Evolutionary conservation across 2,888 invertebrate species (phyloP).

Genomic region (Cephus nigrinus): DNA sequence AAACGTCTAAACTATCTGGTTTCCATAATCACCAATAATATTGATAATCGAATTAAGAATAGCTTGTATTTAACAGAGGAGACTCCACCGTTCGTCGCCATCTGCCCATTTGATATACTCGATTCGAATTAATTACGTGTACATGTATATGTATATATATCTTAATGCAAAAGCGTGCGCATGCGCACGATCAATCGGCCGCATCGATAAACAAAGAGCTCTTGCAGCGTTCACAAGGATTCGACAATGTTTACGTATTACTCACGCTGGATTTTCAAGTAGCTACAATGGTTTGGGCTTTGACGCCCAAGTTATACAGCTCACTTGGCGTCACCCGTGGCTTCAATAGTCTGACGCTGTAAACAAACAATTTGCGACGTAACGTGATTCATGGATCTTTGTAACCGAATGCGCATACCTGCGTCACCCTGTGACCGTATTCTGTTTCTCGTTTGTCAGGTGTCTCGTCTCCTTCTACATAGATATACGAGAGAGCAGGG

Average conservation of each 20-base stretch:
- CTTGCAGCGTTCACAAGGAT: neutral
- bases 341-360: neutral
- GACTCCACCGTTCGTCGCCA: too few relatives aligned
- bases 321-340: neutral
- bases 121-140: neutral
- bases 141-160: neutral
- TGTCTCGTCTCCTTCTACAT: neutral
- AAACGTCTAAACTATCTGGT: neutral
- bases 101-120: too few relatives aligned
- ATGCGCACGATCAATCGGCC: too few relatives aligned
- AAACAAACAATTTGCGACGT: conserved; percentile 4
- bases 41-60: neutral
- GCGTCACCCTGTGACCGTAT: conserved; percentile 3
- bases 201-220: neutral
- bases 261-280: neutral
- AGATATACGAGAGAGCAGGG: neutral
- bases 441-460: conserved; percentile 4
- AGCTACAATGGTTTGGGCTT: neutral
- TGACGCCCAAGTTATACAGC: neutral
- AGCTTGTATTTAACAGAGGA: too few relatives aligned
- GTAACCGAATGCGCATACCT: neutral
- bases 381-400: conserved; percentile 7
- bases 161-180: neutral
- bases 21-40: neutral
- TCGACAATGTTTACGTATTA: neutral